A percentile compares a stretch with the other conserved stretches of the same genome.
Conservation (phyloP, 1,140 invertebrate species). For the Platorchestia sp. region DNA sequence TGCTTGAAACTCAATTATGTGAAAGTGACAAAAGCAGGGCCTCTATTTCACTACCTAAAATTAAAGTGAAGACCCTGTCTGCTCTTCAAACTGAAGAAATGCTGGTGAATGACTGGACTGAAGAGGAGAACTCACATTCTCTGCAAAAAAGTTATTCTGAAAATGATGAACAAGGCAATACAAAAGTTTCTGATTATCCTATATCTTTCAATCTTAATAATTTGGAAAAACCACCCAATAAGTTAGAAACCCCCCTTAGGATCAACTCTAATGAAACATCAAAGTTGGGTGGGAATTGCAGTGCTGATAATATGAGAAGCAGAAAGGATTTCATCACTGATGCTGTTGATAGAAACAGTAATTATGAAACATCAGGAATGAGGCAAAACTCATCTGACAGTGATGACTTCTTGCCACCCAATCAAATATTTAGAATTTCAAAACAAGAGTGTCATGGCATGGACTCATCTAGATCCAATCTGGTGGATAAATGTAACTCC, state of each 20-base stretch:
- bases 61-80: not conserved
- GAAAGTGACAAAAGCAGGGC: not conserved
- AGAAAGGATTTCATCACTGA: not conserved
- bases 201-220: not conserved
- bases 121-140: not conserved
- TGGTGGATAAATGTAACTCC: not conserved
- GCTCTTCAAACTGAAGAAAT: slow-evolving; percentile 27
- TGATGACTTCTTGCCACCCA: not conserved
- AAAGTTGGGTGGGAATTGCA: not conserved
- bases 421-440: not conserved
- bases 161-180: not conserved
- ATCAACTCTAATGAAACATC: not conserved
- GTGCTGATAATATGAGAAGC: not conserved
- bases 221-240: no score
- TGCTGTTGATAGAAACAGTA: not conserved
- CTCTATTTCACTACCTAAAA: not conserved
- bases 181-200: not conserved
- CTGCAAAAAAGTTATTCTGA: not conserved
- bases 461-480: no score
- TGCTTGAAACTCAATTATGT: slow-evolving; percentile 57
- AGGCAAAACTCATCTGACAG: not conserved
- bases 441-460: not conserved
- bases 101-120: slow-evolving; percentile 16
- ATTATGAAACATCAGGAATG: not conserved
- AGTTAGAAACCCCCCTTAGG: not conserved